Conservation (phyloP, 2,888 invertebrate genomes). For the Ormyrus labotus region DNA sequence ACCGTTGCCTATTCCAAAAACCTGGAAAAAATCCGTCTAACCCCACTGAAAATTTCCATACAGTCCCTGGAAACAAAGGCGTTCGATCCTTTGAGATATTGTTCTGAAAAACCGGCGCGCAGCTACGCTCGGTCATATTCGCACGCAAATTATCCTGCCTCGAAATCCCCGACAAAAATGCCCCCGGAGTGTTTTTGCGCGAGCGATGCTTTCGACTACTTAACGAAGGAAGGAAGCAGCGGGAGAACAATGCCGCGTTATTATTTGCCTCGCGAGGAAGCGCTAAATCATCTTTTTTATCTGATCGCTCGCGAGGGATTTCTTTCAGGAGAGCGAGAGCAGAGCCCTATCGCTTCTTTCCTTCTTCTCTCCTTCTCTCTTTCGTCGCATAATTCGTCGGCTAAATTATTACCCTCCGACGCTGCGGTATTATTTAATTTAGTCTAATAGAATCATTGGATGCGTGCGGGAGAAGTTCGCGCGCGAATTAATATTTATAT, state of each 20-base stretch:
- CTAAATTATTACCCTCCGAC: constrained; percentile 36
- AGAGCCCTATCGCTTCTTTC: background rate
- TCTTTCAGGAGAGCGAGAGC: constrained; percentile 2
- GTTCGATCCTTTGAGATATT: background rate
- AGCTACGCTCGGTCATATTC: constrained; percentile 6
- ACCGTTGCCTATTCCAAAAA: no score
- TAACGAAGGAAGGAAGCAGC: background rate
- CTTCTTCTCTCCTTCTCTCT: background rate
- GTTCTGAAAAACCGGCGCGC: background rate
- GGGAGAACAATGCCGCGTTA: constrained; percentile 37
- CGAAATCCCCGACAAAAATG: constrained; percentile 4
- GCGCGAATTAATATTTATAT: constrained; percentile 53
- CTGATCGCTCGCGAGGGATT: constrained; percentile 53
- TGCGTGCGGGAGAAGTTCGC: background rate
- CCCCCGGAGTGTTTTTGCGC: constrained; percentile 1
- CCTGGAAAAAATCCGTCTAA: no score
- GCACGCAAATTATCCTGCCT: constrained; percentile 46
- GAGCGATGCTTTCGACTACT: background rate
- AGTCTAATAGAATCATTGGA: constrained; percentile 56
- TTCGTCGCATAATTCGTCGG: background rate
- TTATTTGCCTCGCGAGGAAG: constrained; percentile 53
- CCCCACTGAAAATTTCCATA: background rate
- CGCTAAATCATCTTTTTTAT: constrained; percentile 57
- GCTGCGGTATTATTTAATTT: constrained; percentile 42
- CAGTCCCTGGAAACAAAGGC: background rate